Evolutionary conservation across 2,797 vertebrate species (phyloP).

Genomic region (Thunnus albacares): DNA sequence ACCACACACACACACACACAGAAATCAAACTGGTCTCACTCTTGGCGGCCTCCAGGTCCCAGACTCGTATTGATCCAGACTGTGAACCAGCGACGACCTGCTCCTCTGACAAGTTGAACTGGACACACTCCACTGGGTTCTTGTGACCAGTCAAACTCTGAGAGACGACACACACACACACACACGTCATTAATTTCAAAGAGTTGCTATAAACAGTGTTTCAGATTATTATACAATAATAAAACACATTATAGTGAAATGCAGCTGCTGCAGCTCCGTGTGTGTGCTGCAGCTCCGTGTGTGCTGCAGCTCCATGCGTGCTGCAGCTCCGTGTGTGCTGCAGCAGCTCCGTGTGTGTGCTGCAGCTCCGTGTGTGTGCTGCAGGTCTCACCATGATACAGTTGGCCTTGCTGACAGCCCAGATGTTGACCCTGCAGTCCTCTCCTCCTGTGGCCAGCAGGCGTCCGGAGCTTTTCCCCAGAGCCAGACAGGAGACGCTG

Average conservation of each 20-base stretch:
- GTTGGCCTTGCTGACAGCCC: constrained; percentile 96
- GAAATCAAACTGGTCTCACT: constrained; percentile 82
- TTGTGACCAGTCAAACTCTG: constrained; percentile 96
- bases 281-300: too few relatives aligned
- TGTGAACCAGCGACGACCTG: constrained; percentile 95
- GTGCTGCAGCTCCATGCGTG: too few relatives aligned
- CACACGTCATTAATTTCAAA: too few relatives aligned
- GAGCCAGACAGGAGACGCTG: constrained; percentile 90
- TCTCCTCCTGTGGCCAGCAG: constrained; percentile 95
- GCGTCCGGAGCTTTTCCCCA: constrained; percentile 94
- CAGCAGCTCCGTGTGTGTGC: neutral
- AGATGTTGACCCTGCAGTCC: constrained; percentile 96
- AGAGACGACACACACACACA: neutral
- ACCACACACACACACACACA: neutral
- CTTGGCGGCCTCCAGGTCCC: constrained; percentile 98
- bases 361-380: neutral
- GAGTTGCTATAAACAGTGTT: neutral
- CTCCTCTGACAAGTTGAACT: constrained; percentile 92
- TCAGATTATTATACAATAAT: neutral
- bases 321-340: too few relatives aligned
- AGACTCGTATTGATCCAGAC: constrained; percentile 95
- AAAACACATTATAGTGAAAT: too few relatives aligned
- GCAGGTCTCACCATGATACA: constrained; percentile 93
- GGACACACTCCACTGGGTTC: constrained; percentile 92
- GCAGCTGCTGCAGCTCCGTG: too few relatives aligned